Evolutionary conservation across 1,140 invertebrate species (phyloP), one percentile per base, ranked within the genome.

Genomic region (Bombus superbus): DNA sequence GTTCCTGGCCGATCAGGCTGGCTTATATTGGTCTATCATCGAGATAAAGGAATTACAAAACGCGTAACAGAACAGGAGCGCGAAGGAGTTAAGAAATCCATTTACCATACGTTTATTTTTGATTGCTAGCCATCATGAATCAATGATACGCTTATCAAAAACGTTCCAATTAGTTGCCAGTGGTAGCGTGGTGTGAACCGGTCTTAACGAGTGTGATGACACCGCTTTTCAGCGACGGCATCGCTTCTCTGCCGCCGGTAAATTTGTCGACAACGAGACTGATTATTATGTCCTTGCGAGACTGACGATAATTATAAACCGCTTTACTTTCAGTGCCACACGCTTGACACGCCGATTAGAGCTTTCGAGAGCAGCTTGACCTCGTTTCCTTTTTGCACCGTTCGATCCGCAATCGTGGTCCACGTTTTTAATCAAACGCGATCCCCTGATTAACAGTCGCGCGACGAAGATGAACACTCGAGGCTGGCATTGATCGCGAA

Each of bases 251-350:
- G 28, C 25, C 53, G 28, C 38, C 69, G 35, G 40, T 47, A 57
- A 85, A 78, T 85, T 88, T 68, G 66, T 83, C 80, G 68, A 28
- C 80, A 91, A 91, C 57, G 76, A 86, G 73, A 91, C 59, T 68
- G 85, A 91, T 85, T 84, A 86, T 82, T 81, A 89, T 75, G 78
- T 82, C 86, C 86, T 87, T 83, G 73, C 84, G 64, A 89, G 68
- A 81, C 75, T 87, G 35, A 83, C 59, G 71, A 83, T 91, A 91
- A 91, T 89, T 91, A 91, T 80, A 80, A 88, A 86, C 80, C 71
- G 82, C 66, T 88, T 86, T 80, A 84, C 72, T 89, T 85, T 85
- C 53, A 77, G 78, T 78, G 68, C 66, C 78, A 64, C 44, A 44
- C 74, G 75, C 80, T 88, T 83, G 82, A 86, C 84, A 75, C 59